Evolutionary conservation across 2,113 vertebrate species (phyloP).

Genomic region (Halichoerus grypus): DNA sequence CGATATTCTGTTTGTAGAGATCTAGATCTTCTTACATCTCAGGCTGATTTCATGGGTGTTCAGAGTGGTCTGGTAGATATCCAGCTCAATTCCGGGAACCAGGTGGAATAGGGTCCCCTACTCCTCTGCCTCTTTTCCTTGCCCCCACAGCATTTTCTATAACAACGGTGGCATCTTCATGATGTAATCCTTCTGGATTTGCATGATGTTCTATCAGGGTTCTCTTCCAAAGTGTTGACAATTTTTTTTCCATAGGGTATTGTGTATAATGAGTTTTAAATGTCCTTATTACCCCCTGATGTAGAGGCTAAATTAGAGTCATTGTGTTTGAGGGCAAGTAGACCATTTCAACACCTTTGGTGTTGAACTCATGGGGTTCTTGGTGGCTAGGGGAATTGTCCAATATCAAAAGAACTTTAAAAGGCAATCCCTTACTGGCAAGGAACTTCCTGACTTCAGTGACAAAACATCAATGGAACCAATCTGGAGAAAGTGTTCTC

Average conservation of each 20-base stretch:
- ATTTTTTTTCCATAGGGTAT: not conserved
- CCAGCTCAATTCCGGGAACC: too few relatives aligned
- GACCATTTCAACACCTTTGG: not conserved
- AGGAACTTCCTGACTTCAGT: not conserved
- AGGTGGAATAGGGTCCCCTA: too few relatives aligned
- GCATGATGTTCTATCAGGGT: not conserved
- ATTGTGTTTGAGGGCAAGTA: not conserved
- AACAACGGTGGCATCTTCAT: not conserved
- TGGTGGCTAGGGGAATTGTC: not conserved
- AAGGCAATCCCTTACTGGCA: not conserved
- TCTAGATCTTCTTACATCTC: too few relatives aligned
- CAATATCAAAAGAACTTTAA: not conserved
- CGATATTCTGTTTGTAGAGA: too few relatives aligned
- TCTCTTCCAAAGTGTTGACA: not conserved
- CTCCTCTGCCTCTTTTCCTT: too few relatives aligned
- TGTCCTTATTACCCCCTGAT: not conserved
- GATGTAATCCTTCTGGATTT: not conserved
- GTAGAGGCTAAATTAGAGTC: not conserved
- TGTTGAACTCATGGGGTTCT: not conserved
- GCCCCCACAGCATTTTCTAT: not conserved
- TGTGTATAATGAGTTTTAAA: not conserved
- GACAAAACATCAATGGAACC: not conserved
- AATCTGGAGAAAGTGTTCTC: not conserved
- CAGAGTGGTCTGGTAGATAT: too few relatives aligned
- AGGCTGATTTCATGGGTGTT: too few relatives aligned